Base-by-base conservation (phyloP, 2,797 vertebrate species). In the Sebastes paucispinis region DNA sequence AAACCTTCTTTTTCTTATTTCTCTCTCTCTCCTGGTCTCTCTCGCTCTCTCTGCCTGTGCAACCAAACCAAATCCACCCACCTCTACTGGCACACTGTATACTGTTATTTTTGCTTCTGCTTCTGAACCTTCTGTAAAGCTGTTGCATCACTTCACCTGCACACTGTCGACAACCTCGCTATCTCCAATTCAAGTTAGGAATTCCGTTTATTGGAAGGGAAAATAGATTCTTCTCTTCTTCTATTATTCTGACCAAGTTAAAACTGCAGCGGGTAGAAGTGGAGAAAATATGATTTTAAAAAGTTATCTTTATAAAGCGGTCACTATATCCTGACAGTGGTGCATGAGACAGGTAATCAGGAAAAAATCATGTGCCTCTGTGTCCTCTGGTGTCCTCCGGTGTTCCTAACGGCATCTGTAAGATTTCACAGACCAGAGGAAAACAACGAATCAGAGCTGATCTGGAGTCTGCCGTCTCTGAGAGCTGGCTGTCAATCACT, bases 61-160 rank as follows among this genome's bases (percentile, higher is more conserved):
- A 79, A 82, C 8, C 54, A 24, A 84, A 84, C 54, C 75, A 5
- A 36, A 83, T 88, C 92, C 91, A 68, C 91, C 90, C 91, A 91
- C 88, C 67, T 77, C 66, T 34, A 3, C 75, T 88, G 89, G 83
- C 86, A 78, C 32, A 31, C n/a, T 57, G 68, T 9, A n/a, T 83
- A 63, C 69, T 80, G 86, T 91, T 92, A 89, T 91, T 91, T 91
- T 55, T 79, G 80, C 77, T 77, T 39, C 73, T 65, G 68, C 78
- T 84, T 72, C 60, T 32, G 71, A 85, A 83, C 83, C 81, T 75
- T 87, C 78, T 83, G 72, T 63, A 77, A 75, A 84, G 67, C 68
- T 60, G 66, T 82, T 81, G 63, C 70, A 69, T 81, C 72, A 80
- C 47, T 73, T 89, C 80, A 89, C 87, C 88, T 88, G 86, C 80